Conservation (phyloP, 2,113 vertebrate genomes). For the Neogobius melanostomus region DNA sequence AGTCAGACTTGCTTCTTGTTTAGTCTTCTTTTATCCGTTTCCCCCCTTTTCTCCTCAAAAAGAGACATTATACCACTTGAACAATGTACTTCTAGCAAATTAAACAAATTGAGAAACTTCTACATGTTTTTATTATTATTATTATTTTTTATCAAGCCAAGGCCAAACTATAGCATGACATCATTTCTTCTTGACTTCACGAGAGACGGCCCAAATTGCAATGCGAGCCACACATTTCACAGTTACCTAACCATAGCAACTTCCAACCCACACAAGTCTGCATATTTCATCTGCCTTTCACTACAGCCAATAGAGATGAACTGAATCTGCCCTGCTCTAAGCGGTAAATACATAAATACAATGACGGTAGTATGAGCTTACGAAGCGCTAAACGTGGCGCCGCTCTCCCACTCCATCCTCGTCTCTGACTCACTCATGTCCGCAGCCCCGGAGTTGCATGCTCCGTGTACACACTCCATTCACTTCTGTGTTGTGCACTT, state of each 20-base stretch:
- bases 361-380: slow-evolving; percentile 12
- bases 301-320: slow-evolving; percentile 7
- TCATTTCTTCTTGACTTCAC: not conserved
- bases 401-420: slow-evolving; percentile 42
- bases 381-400: slow-evolving; percentile 16
- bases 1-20: too few relatives aligned
- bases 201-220: not conserved
- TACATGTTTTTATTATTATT: too few relatives aligned
- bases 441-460: slow-evolving; percentile 63
- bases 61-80: too few relatives aligned
- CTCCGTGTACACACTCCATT: slow-evolving; percentile 22
- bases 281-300: not conserved
- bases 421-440: slow-evolving; percentile 40
- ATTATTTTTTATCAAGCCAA: not conserved
- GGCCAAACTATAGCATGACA: not conserved
- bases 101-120: too few relatives aligned
- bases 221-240: not conserved
- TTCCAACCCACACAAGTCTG: not conserved
- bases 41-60: too few relatives aligned
- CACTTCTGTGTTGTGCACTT: slow-evolving; percentile 31
- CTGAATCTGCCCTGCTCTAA: not conserved
- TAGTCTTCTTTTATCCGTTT: too few relatives aligned
- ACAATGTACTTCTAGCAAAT: too few relatives aligned
- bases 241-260: not conserved
- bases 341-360: slow-evolving; percentile 4